Base-by-base conservation (phyloP, 2,888 invertebrate species). In the Xestia ashworthii region DNA sequence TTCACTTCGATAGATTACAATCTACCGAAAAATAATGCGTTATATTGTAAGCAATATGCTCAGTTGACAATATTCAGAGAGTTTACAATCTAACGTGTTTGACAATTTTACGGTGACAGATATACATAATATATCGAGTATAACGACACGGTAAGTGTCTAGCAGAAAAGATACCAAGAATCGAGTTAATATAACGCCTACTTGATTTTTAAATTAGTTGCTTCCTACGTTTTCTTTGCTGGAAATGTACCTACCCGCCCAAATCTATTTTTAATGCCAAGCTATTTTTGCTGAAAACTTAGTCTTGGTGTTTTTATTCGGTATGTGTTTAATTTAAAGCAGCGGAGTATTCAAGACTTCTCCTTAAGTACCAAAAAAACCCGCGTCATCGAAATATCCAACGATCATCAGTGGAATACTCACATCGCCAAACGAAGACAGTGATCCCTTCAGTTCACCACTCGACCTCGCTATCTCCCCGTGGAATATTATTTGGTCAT, bases 401-500 rank as follows among this genome's bases (percentile, higher is more conserved):
- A 41, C 22, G 5, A n/a, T 8, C 6, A 50, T 25, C 12, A 65
- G 14, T 22, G 46, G 12, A 8, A 76, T 77, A 95, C 97, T 96
- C 92, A 98, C 98, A 93, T 98, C 98, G 67, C 98, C 98, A 92
- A 98, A 98, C 14, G 98, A 97, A 81, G 98, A 97, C 48, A 98
- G 97, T 12, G 97, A 97, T 53, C 98, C 98, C 75, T 97, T 97
- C 41, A 98, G 97, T 76, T 98, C 98, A 5, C 98, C 98, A 90
- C 98, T 98, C 11, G 98, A 98, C 88, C 98, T 97, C 0, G 98
- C 98, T 75, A 99, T 98, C 95, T 99, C 98, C 1, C 99, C 99
- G 88, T 97, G 97, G 94, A 99, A 99, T 91, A 99, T 98, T 50
- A 97, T 92, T 69, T 93, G 93, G 25, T 97, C 97, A 92, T 98